Percentiles rank a stretch among this genome's conserved stretches.
phyloP scores from a whole-genome alignment of 2,888 invertebrate species.

The Coleophora deauratella region DNA sequence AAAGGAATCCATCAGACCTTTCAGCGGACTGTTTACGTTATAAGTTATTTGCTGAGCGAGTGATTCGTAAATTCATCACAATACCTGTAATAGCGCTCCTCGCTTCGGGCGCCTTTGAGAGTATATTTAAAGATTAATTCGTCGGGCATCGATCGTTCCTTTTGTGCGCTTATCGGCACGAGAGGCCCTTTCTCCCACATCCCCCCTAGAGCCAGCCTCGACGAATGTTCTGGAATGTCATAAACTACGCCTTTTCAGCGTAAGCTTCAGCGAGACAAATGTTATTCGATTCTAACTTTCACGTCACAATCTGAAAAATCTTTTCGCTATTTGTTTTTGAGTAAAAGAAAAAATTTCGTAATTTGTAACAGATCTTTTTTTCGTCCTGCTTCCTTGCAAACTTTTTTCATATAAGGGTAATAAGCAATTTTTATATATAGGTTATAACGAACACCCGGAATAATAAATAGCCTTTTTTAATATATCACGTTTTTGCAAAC shows the following conservation, averaged over 20 bases:
- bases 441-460: too few species aligned
- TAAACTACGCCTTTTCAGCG: conserved; percentile 5
- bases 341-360: too few species aligned
- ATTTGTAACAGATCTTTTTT: too few species aligned
- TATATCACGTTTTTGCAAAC: too few species aligned
- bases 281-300: too few species aligned
- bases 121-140: conserved; percentile 41
- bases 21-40: conserved; percentile 10
- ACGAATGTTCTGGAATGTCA: conserved; percentile 12
- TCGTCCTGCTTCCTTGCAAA: too few species aligned
- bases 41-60: conserved; percentile 23
- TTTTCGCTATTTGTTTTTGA: too few species aligned
- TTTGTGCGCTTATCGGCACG: conserved; percentile 31
- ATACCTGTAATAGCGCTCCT: conserved; percentile 7
- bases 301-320: neutral
- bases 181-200: conserved; percentile 17
- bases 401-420: too few species aligned
- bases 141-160: conserved; percentile 30
- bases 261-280: too few species aligned
- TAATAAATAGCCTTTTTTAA: too few species aligned
- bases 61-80: conserved; percentile 23
- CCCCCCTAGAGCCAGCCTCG: conserved; percentile 10
- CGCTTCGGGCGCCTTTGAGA: conserved; percentile 21
- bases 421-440: too few species aligned
- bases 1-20: conserved; percentile 1